Percentiles rank a stretch among this genome's conserved stretches.
phyloP scores from a whole-genome alignment of 2,888 invertebrate genomes.

The Petrolisthes cinctipes region DNA sequence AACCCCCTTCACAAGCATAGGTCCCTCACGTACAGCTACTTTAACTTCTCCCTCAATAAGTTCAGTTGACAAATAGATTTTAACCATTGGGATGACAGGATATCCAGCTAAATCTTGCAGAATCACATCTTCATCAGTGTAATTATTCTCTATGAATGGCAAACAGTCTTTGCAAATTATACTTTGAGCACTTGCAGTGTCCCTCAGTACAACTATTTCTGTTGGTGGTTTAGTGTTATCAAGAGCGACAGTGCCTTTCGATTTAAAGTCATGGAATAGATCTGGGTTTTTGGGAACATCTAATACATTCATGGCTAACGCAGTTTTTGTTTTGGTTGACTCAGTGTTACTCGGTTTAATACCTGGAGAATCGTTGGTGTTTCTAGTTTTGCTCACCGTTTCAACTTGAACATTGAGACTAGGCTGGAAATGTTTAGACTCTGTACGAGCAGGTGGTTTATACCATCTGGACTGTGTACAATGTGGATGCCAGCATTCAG shows the following conservation, averaged over 20 bases:
- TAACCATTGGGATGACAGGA: neutral
- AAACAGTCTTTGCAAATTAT: neutral
- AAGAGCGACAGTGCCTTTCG: no score
- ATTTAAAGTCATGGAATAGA: no score
- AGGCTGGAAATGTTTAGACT: neutral
- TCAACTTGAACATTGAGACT: neutral
- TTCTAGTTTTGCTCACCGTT: neutral
- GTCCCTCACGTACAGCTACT: neutral
- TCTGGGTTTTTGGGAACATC: no score
- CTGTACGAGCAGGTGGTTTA: neutral
- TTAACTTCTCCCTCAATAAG: neutral
- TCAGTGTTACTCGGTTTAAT: no score
- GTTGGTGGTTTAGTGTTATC: neutral
- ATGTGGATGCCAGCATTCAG: neutral
- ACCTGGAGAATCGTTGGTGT: no score
- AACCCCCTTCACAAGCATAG: slow-evolving; percentile 5
- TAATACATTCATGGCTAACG: no score
- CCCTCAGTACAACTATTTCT: neutral
- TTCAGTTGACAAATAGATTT: neutral
- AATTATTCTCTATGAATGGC: neutral
- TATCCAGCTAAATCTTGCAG: no score
- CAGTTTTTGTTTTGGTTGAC: no score
- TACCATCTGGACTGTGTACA: neutral
- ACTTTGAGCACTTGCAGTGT: slow-evolving; percentile 1
- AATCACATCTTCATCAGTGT: neutral